Evolutionary conservation across 2,888 invertebrate genomes (phyloP), one percentile per base, ranked within the genome.

Genomic region (Chesias legatella): DNA sequence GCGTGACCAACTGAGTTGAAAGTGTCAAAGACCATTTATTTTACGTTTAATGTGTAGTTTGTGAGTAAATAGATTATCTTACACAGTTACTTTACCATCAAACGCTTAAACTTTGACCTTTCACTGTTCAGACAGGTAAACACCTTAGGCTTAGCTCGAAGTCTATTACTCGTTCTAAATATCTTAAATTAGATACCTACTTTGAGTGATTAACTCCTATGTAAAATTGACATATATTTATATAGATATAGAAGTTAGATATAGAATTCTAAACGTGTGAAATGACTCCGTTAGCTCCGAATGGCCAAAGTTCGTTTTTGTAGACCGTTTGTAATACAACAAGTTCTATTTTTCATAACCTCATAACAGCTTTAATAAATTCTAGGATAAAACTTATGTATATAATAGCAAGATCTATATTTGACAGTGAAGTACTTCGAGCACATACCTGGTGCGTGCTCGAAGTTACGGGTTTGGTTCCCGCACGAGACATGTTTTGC

Each of bases 71-170:
- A 43, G 35, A 48, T 40, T 46, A 41, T 37, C 30, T 40, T 29
- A 33, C 27, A 36, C 41, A 27, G 29, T 43, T 26, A 44, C 25
- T 32, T 47, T 39, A 25, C 35, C 41, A 40, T 39, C 32, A 32
- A 42, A 36, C 43, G 47, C 34, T 48, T 48, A 42, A 43, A 34
- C 48, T 53, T 48, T 52, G 42, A 46, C 51, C 51, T 52, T 52
- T 47, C 17, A 37, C 40, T 43, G 26, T 36, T 31, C 11, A 41
- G 43, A 43, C 44, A 43, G 40, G 41, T 43, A 33, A 44, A 42
- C 43, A 43, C 42, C 42, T 33, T 27, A 47, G 44, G 39, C 38
- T 29, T 8, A 36, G 21, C 13, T 31, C 20, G 21, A 25, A 40
- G 31, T 34, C 34, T 10, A 30, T 35, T 24, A 28, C 21, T 34